These are phyloP conservation scores for Hemiprocne comata DNA, from an alignment of 2,113 vertebrate genomes.

Conservation along the genomic window DNA sequence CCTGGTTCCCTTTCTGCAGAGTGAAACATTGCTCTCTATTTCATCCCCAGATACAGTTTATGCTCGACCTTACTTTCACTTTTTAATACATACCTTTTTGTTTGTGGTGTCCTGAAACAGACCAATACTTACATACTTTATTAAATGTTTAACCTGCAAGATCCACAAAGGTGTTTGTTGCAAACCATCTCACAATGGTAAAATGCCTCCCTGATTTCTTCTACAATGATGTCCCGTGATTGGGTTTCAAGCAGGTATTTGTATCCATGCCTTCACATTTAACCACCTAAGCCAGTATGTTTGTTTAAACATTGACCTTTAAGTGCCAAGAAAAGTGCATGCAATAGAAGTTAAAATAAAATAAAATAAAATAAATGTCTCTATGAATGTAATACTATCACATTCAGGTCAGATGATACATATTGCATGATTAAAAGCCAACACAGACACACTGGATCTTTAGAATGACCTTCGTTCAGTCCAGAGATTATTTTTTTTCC, in stretches of 20 bases:
- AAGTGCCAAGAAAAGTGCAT: neutral
- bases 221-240: neutral
- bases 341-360: rapidly evolving
- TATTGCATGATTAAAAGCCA: neutral
- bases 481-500: neutral
- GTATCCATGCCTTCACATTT: neutral
- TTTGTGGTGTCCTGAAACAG: neutral
- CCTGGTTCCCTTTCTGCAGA: neutral
- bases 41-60: neutral
- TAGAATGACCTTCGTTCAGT: neutral
- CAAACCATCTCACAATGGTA: neutral
- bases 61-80: neutral
- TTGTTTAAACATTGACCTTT: neutral
- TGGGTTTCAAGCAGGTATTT: neutral
- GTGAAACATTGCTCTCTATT: neutral
- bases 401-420: neutral
- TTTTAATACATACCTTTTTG: neutral
- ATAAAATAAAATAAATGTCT: neutral
- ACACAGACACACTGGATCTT: rapidly evolving
- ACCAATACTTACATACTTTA: neutral
- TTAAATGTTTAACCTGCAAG: neutral
- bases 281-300: neutral
- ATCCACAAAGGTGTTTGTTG: neutral
- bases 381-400: neutral
- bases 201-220: neutral